These are phyloP conservation scores for Drosophila conformis DNA, from an alignment of 2,888 invertebrate genomes.

Conservation along the genomic window DNA sequence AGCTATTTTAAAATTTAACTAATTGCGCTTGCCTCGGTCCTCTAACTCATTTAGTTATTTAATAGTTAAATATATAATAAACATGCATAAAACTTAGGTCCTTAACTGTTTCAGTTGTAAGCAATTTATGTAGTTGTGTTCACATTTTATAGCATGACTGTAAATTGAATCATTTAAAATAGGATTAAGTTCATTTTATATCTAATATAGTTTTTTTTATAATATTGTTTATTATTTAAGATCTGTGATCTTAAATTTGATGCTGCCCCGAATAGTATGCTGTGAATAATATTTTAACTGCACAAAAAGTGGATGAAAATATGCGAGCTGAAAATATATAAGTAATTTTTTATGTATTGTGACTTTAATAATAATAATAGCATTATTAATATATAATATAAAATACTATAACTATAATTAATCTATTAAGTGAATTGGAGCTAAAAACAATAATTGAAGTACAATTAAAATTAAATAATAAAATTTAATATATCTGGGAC, in stretches of 20 bases:
- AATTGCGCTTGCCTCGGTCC: not conserved
- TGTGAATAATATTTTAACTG: not conserved
- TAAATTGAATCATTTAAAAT: not conserved
- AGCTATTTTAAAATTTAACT: slow-evolving; percentile 4
- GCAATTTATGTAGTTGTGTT: not conserved
- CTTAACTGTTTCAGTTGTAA: not conserved
- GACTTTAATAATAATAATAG: not conserved
- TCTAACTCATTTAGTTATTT: not conserved
- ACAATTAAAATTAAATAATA: not conserved
- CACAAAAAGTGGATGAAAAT: not conserved
- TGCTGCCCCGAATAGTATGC: not conserved
- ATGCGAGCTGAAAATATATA: not conserved
- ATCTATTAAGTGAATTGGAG: not conserved
- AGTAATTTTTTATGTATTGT: no score
- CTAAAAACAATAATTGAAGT: not conserved
- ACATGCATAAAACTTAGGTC: not conserved
- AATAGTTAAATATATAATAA: not conserved
- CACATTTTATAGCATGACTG: not conserved
- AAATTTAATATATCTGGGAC: not conserved
- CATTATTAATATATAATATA: not conserved
- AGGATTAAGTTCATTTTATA: accelerated
- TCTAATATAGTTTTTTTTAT: no score
- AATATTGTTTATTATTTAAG: no score
- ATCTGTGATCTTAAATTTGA: not conserved
- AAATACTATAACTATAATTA: not conserved